Conservation (phyloP, 2,888 invertebrate species). For the Paralinhomoeus sp. region DNA sequence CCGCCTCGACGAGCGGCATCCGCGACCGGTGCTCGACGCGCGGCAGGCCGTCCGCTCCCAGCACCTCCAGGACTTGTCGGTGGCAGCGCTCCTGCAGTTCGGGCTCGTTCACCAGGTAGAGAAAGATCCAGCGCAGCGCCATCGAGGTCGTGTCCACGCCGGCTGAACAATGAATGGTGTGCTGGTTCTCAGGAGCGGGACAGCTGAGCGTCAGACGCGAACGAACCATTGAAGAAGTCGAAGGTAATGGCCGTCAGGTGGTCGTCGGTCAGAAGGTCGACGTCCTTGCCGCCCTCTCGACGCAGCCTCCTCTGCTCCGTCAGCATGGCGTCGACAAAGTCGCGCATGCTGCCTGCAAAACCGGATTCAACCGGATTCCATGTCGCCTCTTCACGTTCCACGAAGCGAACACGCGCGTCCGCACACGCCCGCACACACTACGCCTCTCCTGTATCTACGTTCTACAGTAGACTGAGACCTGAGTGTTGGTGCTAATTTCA, state of each 20-base stretch:
- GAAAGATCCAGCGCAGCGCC: conserved; percentile 16
- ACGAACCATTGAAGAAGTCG: neutral
- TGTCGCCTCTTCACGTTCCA: too few species aligned
- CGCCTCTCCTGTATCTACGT: too few species aligned
- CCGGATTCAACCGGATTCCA: too few species aligned
- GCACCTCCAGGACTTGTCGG: conserved; percentile 10
- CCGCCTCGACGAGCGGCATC: too few species aligned
- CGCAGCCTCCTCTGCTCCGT: neutral
- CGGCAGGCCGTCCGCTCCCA: too few species aligned
- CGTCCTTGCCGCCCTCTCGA: neutral
- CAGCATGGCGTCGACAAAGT: neutral
- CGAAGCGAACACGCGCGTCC: too few species aligned
- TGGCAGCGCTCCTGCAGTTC: conserved; percentile 7
- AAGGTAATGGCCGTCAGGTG: neutral
- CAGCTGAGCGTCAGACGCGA: neutral
- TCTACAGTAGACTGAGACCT: too few species aligned
- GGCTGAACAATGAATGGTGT: conserved; percentile 8
- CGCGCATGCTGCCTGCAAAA: neutral
- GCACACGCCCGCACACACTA: too few species aligned
- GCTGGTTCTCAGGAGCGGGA: too few species aligned
- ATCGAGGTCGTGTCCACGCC: conserved; percentile 24
- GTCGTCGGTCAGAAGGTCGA: neutral
- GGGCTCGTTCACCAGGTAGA: conserved; percentile 9
- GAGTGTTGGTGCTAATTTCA: too few species aligned
- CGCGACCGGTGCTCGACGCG: too few species aligned